Base-by-base conservation (phyloP, 2,113 vertebrate species). In the Campylorhamphus procurvoides region DNA sequence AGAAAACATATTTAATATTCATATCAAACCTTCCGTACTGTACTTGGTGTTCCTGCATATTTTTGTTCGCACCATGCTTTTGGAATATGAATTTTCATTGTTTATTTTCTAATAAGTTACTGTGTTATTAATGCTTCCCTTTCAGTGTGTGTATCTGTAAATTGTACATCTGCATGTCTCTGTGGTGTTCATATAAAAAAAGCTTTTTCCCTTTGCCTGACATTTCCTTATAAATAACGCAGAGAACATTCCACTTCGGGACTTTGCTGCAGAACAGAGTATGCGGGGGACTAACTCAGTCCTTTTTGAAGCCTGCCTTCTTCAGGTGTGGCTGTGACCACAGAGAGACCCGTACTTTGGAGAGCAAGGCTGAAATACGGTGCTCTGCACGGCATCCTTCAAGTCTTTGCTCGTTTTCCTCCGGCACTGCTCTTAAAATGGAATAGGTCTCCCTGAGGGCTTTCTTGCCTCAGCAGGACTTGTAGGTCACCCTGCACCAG, bases 31-130 rank as follows among this genome's bases (percentile, higher is more conserved):
- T 76, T 87, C 66, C 39, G 64, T 74, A 16, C 35, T n/a, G 47
- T 74, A 78, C 68, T 89, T 89, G 69, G n/a, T 87, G 52, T 90
- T 92, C 66, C 58, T 94, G 66, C 44, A 62, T 94, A 76, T 89
- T 90, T 96, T 81, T 96, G 44, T 84, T 93, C 44, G 14, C 46
- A 60, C 12, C 49, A 25, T 66, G 49, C 46, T 84, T 86, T 47
- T 67, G 56, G 44, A 58, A 53, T 84, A 74, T 75, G 79, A 75
- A 89, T 92, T 90, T 95, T 74, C 56, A 40, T 78, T 84, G 28
- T 90, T 84, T 96, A 63, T 84, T 94, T 91, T 81, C 22, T 75
- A 66, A 3, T 81, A 90, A 92, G 49, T 84, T 87, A 62, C 58
- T 56, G 58, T 75, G 56, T 75, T 92, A 49, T 80, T 93, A 93